Percentiles rank a stretch among this genome's conserved stretches.
These are phyloP conservation scores for Merops nubicus DNA, from an alignment of 2,113 vertebrate genomes.

Conservation along the genomic window DNA sequence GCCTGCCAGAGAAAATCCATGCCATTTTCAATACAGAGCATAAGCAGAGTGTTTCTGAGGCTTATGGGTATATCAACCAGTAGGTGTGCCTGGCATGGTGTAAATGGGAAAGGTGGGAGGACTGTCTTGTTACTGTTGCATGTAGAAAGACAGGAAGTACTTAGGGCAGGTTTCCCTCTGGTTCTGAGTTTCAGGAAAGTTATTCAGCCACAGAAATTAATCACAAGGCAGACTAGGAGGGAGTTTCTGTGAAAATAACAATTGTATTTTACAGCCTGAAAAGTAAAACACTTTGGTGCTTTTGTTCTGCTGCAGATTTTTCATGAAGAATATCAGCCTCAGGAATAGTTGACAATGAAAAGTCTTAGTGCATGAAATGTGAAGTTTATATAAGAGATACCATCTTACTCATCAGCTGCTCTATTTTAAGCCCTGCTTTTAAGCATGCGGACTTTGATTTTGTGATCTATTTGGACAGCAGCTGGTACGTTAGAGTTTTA, in stretches of 20 bases:
- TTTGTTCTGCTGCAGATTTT: constrained; percentile 7
- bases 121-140: background rate
- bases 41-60: constrained; percentile 5
- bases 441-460: constrained; percentile 17
- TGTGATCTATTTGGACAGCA: constrained; percentile 56
- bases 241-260: constrained; percentile 68
- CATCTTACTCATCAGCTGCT: constrained; percentile 44
- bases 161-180: constrained; percentile 75
- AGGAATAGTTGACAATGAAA: background rate
- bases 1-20: background rate
- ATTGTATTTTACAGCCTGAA: background rate
- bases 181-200: constrained; percentile 73
- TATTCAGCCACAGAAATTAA: constrained; percentile 74
- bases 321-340: background rate
- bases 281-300: background rate
- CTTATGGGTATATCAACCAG: background rate
- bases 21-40: background rate
- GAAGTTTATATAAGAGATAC: constrained; percentile 37
- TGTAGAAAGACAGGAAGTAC: constrained; percentile 74
- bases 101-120: constrained; percentile 64
- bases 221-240: constrained; percentile 71
- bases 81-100: constrained; percentile 38
- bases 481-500: constrained; percentile 27
- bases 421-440: constrained; percentile 54
- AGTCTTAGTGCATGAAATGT: constrained; percentile 4